phyloP scores from a whole-genome alignment of 2,797 vertebrate genomes.

The Esox lucius region DNA sequence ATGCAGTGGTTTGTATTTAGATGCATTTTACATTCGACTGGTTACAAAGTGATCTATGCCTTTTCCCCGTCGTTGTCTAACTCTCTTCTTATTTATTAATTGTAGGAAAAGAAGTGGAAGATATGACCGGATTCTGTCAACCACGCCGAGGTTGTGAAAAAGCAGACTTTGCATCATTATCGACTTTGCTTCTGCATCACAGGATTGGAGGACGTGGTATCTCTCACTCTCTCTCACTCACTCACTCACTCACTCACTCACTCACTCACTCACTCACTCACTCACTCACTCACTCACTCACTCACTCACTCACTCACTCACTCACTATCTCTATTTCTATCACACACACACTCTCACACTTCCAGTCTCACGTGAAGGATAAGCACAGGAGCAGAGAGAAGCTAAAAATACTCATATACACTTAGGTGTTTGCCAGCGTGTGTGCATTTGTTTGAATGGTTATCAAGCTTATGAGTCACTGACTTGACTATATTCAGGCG shows the following conservation, averaged over 20 bases:
- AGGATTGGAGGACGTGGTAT: not conserved
- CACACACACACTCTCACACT: not conserved
- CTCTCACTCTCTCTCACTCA: not conserved
- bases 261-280: not conserved
- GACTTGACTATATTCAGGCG: too few relatives aligned
- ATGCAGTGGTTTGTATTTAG: not conserved
- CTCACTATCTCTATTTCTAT: not conserved
- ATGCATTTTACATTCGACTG: slow-evolving; percentile 5
- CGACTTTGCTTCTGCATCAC: slow-evolving; percentile 8
- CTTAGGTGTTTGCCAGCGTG: not conserved
- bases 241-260: not conserved
- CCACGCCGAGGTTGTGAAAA: not conserved
- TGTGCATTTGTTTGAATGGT: not conserved
- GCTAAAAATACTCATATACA: not conserved
- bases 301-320: not conserved
- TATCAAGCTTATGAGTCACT: not conserved
- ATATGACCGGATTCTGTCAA: too few relatives aligned
- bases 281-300: not conserved
- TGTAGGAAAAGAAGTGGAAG: not conserved
- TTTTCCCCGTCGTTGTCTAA: not conserved
- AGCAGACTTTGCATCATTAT: slow-evolving; percentile 4
- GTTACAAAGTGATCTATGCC: slow-evolving; percentile 3
- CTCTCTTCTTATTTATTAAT: slow-evolving; percentile 3
- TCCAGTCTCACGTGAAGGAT: not conserved
- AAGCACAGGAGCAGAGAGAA: not conserved